Conservation (phyloP, 2,797 vertebrate species). For the Gallinago solitaria region DNA sequence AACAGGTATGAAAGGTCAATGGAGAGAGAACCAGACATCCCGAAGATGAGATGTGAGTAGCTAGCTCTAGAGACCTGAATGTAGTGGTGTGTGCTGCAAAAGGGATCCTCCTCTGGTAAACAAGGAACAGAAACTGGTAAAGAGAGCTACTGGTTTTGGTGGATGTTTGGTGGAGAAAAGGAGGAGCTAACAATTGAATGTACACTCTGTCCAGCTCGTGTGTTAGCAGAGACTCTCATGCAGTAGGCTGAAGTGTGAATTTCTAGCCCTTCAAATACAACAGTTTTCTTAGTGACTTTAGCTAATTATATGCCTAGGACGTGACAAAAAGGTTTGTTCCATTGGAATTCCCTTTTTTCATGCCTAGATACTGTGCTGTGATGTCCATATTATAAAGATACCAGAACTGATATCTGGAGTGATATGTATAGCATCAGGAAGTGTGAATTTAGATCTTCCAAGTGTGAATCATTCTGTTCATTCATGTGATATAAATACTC, state of each 20-base stretch:
- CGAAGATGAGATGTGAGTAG: neutral
- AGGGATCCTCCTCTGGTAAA: neutral
- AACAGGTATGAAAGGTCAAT: neutral
- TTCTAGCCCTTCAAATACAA: neutral
- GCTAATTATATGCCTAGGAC: neutral
- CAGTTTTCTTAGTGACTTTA: neutral
- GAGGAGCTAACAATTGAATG: neutral
- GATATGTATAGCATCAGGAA: neutral
- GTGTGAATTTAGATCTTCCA: neutral
- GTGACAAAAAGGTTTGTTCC: neutral
- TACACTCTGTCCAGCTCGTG: neutral
- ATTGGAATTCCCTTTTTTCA: neutral
- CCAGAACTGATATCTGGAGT: neutral
- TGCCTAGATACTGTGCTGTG: neutral
- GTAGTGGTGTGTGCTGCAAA: neutral
- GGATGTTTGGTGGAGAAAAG: neutral
- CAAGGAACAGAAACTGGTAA: neutral
- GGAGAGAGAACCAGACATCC: neutral
- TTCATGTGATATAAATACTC: neutral
- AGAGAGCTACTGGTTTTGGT: neutral
- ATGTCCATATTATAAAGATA: neutral
- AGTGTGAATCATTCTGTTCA: neutral
- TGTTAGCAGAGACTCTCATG: neutral
- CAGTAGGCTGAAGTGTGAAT: neutral
- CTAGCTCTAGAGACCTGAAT: neutral